Evolutionary conservation across 1,140 invertebrate species (phyloP), one percentile per base, ranked within the genome.

Genomic region (Andrena cerasifolii): DNA sequence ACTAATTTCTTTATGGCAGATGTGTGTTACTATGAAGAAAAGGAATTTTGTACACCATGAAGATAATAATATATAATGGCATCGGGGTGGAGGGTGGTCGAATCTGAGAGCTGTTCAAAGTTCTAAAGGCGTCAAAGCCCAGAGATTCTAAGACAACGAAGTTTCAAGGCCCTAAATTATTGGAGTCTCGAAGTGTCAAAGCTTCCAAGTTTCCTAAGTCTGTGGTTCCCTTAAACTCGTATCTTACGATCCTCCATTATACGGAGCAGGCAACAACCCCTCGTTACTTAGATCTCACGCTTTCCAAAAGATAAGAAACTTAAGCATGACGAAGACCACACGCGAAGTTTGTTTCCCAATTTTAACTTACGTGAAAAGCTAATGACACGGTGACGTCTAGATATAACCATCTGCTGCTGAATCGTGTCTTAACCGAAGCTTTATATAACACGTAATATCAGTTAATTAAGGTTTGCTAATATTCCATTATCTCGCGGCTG

Each of bases 161-260:
- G 51, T 58, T 70, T 70, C 54, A 43, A 70, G 67, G 67, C 36
- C 51, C 36, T 70, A 70, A 70, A 70, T 70, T 70, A 70, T 43
- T 58, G 53, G 51, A 70, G 36, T 53, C 51, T 43, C 36, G 8
- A 70, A 70, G 51, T 70, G 67, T 58, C 51, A 70, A 58, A 70
- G 53, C 53, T 70, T 70, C 26, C 10, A 24, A 12, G 10, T 53
- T 70, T 31, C 24, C 26, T 56, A 70, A 70, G 36, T 58, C 53
- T 36, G 51, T 5, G 53, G 36, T 53, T 59, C 53, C 24, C 54
- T 59, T 31, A 71, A 59, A 36, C 36, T 71, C 54, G 54, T 59
- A 59, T 59, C 68, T 71, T 71, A 71, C 26, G 54, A 71, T 58
- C 26, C 14, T 21, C 54, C 26, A 33, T 59, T 71, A 71, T 45